Evolutionary conservation across 2,888 invertebrate genomes (phyloP), one percentile per base, ranked within the genome.

Genomic region (Lepeophtheirus nordmannii): DNA sequence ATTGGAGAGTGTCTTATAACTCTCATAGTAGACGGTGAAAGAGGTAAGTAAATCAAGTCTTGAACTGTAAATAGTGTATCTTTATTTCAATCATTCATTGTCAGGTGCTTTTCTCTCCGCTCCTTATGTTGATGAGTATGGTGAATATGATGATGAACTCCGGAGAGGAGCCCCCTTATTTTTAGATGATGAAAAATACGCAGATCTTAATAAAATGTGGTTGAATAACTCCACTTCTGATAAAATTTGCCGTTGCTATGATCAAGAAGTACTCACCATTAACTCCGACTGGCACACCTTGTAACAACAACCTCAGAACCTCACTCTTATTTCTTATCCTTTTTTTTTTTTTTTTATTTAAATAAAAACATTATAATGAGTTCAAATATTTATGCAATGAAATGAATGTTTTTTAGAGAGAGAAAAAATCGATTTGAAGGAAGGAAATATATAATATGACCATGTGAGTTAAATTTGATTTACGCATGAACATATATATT

Each of bases 161-260:
- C 46, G 56, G n/a, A 20, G 63, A 12, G 63, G 63, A 46, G 46
- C 41, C 53, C 63, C 63, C 12, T 37, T 63, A 14, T 20, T 46
- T 17, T 56, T 63, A 37, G 63, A 63, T 22, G 38, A 63, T 7
- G 37, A 22, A n/a, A 22, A 56, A 53, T 63, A 63, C 53, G 30
- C 64, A 46, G 67, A 67, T 11, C 67, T 70, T n/a, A 67, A 69
- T 62, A 37, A 62, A 37, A 68, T 68, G 57, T 70, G 70, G 70
- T 66, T 70, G n/a, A 68, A 68, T 11, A 69, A 69, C 62, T 23
- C 67, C 58, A 69, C 69, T 38, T 68, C 70, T 7, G 70, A 70
- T 67, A 68, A 67, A n/a, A 69, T 70, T 23, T 68, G 69, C 46
- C 69, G 68, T 63, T 67, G 64, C 38, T 68, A 67, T 67, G 69